phyloP scores from a whole-genome alignment of 2,888 invertebrate species.

The Pachydiplax longipennis region DNA sequence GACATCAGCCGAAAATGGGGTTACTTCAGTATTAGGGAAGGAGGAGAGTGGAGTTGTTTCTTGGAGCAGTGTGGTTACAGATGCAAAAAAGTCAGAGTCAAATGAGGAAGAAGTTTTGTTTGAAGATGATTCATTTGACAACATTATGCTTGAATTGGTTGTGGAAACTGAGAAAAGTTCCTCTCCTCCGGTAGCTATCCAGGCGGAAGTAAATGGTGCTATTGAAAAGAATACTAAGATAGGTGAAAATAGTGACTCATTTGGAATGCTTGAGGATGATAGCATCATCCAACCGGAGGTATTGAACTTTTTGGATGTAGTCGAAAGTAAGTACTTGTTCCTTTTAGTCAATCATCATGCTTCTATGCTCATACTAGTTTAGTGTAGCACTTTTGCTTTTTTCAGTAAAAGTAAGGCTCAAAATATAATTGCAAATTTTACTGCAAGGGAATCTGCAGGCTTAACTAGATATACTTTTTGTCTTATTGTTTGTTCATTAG shows the following conservation, averaged over 20 bases:
- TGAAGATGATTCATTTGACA: constrained; percentile 1
- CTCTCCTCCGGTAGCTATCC: background rate
- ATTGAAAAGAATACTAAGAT: background rate
- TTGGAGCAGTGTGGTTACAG: background rate
- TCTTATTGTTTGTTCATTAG: no score
- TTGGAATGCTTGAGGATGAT: constrained; percentile 28
- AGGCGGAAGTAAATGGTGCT: background rate
- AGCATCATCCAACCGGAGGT: constrained; percentile 14
- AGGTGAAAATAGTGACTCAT: background rate
- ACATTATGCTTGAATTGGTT: constrained; percentile 9
- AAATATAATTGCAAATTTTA: no score
- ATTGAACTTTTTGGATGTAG: constrained; percentile 12
- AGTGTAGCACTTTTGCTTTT: no score
- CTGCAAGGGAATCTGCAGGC: no score
- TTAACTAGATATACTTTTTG: no score
- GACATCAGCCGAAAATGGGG: background rate
- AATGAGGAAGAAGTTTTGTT: background rate
- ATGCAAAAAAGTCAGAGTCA: background rate
- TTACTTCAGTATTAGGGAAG: background rate
- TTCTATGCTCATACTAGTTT: no score
- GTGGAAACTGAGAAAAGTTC: background rate
- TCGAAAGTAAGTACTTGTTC: background rate
- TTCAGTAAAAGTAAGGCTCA: no score
- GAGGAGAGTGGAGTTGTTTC: background rate
- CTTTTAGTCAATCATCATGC: no score